A percentile compares a stretch with the other conserved stretches of the same genome.
These are phyloP conservation scores for Lydus trimaculatus DNA, from an alignment of 2,888 invertebrate species.

Conservation along the genomic window DNA sequence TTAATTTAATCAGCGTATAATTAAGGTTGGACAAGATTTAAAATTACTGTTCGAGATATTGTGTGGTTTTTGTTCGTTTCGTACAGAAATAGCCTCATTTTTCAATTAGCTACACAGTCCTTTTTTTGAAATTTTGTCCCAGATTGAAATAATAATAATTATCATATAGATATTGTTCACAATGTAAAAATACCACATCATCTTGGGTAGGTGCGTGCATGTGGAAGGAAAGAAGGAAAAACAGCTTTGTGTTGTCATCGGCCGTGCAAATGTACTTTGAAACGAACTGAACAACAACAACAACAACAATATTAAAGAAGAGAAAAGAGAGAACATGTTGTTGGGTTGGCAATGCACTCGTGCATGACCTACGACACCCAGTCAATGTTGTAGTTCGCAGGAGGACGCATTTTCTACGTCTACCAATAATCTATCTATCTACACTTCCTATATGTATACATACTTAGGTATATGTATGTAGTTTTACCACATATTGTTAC, in stretches of 20 bases:
- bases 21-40: slow-evolving; percentile 5
- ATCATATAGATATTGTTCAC: too few relatives aligned
- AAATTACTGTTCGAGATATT: not conserved
- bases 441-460: too few relatives aligned
- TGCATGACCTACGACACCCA: slow-evolving; percentile 43
- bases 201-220: too few relatives aligned
- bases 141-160: too few relatives aligned
- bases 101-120: too few relatives aligned
- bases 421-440: not conserved
- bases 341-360: slow-evolving; percentile 38
- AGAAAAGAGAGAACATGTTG: slow-evolving; percentile 24
- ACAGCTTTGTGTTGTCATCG: not conserved
- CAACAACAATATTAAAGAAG: slow-evolving; percentile 15
- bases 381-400: not conserved
- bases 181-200: too few relatives aligned
- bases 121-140: too few relatives aligned
- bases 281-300: not conserved
- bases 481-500: not conserved
- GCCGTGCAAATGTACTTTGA: not conserved
- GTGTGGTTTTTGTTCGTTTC: not conserved
- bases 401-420: slow-evolving; percentile 7
- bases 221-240: not conserved
- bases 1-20: slow-evolving; percentile 13
- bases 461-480: not conserved
- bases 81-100: too few relatives aligned